Evolutionary conservation across 2,888 invertebrate species (phyloP).

Genomic region (Cantharis rufa): DNA sequence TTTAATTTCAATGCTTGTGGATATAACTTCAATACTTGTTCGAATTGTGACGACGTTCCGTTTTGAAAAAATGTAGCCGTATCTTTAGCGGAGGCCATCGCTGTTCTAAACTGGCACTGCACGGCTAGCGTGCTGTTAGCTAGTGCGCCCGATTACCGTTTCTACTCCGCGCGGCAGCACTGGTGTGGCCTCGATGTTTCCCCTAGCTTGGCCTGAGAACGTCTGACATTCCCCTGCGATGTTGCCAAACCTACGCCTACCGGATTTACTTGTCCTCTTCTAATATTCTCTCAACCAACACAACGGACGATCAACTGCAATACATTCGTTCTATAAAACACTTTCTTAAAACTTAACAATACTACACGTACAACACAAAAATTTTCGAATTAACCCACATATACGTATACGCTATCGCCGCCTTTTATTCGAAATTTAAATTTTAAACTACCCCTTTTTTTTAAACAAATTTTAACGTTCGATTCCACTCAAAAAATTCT

Average conservation of each 20-base stretch:
- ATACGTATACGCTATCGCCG: background rate
- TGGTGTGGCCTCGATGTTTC: constrained; percentile 47
- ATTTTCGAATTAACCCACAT: background rate
- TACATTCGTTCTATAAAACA: constrained; percentile 10
- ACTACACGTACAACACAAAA: background rate
- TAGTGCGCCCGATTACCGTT: constrained; percentile 41
- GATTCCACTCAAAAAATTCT: background rate
- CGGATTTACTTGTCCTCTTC: constrained; percentile 18
- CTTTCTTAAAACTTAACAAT: background rate
- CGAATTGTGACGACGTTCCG: constrained; percentile 85
- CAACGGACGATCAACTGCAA: background rate
- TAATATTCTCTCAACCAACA: constrained; percentile 4
- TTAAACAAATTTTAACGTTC: background rate
- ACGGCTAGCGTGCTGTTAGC: constrained; percentile 43
- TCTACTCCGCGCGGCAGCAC: constrained; percentile 42
- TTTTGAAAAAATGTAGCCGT: constrained; percentile 92
- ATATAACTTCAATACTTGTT: constrained; percentile 87
- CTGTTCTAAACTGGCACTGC: constrained; percentile 48
- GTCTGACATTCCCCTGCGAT: constrained; percentile 52
- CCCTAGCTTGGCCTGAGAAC: constrained; percentile 50
- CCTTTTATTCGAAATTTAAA: background rate
- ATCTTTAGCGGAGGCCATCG: constrained; percentile 78
- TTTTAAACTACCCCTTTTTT: background rate
- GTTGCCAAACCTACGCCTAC: constrained; percentile 37
- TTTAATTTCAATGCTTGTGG: constrained; percentile 89